These are phyloP conservation scores for Palythoa grandis DNA, from an alignment of 92 coral and sea anemone species.

Conservation along the genomic window DNA sequence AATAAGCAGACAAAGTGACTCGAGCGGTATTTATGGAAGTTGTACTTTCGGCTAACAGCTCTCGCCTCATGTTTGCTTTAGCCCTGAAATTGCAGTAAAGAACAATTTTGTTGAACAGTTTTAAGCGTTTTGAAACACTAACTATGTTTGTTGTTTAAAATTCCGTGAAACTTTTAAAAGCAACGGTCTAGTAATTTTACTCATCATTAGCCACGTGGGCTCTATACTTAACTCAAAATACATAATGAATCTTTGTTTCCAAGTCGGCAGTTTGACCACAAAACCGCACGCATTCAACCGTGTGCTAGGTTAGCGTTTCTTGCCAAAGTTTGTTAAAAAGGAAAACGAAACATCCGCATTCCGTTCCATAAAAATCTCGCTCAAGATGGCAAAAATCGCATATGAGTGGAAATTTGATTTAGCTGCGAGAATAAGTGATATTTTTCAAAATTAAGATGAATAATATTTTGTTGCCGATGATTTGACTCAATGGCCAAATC, in stretches of 20 bases:
- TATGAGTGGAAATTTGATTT: neutral
- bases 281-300: conserved; percentile 43
- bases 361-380: neutral
- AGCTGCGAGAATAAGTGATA: neutral
- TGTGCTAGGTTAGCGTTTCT: conserved; percentile 17
- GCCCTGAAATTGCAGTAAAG: neutral
- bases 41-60: conserved; percentile 23
- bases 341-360: neutral
- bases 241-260: conserved; percentile 30
- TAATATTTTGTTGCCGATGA: neutral
- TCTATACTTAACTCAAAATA: neutral
- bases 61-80: conserved; percentile 13
- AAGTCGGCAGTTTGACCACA: conserved; percentile 28
- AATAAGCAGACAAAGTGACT: neutral
- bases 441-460: neutral
- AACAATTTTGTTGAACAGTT: conserved; percentile 26
- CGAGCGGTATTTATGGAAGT: neutral
- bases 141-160: conserved; percentile 5
- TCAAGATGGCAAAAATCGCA: neutral
- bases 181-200: conserved; percentile 23
- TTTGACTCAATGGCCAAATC: neutral
- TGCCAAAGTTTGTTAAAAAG: neutral
- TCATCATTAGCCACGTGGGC: conserved; percentile 28
- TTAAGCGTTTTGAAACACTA: neutral
- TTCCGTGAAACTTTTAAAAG: conserved; percentile 21